Evolutionary conservation across 2,797 vertebrate species (phyloP).

Genomic region (Poeciliopsis infans): DNA sequence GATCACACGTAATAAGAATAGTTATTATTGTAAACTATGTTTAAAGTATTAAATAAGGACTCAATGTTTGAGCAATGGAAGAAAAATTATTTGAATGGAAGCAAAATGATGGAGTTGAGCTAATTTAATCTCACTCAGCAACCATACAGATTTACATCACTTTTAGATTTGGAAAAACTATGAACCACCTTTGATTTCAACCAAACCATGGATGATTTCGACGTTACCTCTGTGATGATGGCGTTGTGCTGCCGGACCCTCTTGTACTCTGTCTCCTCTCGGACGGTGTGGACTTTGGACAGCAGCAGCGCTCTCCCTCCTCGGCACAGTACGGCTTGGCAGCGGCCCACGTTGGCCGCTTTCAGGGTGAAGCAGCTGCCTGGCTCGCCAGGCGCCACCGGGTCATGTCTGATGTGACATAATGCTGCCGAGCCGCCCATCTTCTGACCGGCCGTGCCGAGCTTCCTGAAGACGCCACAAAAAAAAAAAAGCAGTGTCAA

Average conservation of each 20-base stretch:
- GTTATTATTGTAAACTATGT: not conserved
- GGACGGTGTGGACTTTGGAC: conserved; percentile 86
- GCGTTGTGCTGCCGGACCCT: conserved; percentile 91
- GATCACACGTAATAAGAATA: not conserved
- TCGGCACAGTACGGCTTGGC: conserved; percentile 92
- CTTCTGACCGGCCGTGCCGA: conserved; percentile 96
- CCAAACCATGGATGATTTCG: not conserved
- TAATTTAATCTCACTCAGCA: not conserved
- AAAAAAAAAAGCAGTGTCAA: too few species aligned
- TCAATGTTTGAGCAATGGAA: not conserved
- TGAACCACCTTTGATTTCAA: not conserved
- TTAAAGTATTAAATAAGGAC: not conserved
- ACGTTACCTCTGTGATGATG: conserved; percentile 93
- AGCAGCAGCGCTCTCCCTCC: conserved; percentile 91
- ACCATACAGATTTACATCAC: not conserved
- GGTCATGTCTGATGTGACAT: conserved; percentile 94
- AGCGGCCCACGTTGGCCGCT: conserved; percentile 91
- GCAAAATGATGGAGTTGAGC: too few species aligned
- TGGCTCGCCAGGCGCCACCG: conserved; percentile 83
- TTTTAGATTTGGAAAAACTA: not conserved
- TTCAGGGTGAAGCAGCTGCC: conserved; percentile 93
- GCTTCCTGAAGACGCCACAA: conserved; percentile 82
- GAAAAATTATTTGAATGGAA: not conserved
- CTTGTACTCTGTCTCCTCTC: conserved; percentile 87
- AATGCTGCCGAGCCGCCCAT: conserved; percentile 94